Percentiles rank a stretch among this genome's conserved stretches.
Conservation (phyloP, 2,113 vertebrate species). For the Clarias magur region DNA sequence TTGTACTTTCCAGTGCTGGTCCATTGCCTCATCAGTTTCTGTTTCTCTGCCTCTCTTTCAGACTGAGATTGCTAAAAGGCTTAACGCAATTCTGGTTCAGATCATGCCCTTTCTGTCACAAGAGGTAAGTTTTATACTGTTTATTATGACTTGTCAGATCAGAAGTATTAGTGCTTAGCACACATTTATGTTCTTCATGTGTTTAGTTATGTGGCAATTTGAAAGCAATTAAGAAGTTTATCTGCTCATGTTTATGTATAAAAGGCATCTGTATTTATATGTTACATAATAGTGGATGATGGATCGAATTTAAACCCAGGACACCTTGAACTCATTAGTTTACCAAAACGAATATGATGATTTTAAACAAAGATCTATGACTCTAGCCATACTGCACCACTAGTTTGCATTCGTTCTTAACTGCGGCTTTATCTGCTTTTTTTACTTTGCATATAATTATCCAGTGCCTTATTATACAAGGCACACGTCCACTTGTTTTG, state of each 20-base stretch:
- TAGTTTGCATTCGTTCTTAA: conserved; percentile 19
- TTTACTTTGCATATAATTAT: neutral
- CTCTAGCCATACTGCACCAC: conserved; percentile 9
- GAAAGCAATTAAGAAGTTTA: neutral
- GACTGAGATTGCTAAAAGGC: conserved; percentile 97
- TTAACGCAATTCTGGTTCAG: conserved; percentile 96
- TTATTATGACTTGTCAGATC: neutral
- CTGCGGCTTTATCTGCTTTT: conserved; percentile 14
- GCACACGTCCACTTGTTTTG: neutral
- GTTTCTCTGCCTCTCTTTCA: conserved; percentile 70
- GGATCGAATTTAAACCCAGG: neutral
- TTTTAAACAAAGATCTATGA: neutral
- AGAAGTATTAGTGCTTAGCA: neutral
- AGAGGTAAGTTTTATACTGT: conserved; percentile 81
- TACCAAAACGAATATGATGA: neutral
- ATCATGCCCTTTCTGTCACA: conserved; percentile 99
- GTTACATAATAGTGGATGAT: neutral
- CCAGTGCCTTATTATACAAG: conserved; percentile 18
- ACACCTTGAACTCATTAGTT: neutral
- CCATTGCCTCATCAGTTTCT: conserved; percentile 44
- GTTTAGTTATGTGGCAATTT: neutral
- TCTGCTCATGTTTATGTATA: neutral
- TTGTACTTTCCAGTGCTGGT: conserved; percentile 23
- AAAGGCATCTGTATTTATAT: neutral
- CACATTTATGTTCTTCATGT: neutral